These are phyloP conservation scores for Diarsia rubi DNA, from an alignment of 2,888 invertebrate species.

Conservation along the genomic window DNA sequence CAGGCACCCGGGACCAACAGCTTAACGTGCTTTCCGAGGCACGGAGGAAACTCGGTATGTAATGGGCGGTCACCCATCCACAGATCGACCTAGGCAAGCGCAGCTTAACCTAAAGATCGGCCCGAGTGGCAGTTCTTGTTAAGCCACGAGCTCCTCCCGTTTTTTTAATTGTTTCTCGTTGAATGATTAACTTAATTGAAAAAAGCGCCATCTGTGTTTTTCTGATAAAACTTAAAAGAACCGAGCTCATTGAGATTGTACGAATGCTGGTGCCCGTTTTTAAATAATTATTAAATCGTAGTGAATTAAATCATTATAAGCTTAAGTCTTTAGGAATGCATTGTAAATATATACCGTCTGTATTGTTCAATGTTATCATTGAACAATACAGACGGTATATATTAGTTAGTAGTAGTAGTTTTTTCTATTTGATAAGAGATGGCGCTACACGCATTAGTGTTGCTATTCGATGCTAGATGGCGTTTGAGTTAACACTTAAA, in stretches of 20 bases:
- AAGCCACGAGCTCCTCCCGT: too few relatives aligned
- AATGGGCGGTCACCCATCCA: too few relatives aligned
- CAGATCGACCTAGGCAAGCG: too few relatives aligned
- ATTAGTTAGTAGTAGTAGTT: too few relatives aligned
- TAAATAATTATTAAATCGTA: not conserved
- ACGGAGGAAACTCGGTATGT: too few relatives aligned
- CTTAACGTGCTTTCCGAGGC: too few relatives aligned
- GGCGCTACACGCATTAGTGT: slow-evolving; percentile 25
- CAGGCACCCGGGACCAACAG: too few relatives aligned
- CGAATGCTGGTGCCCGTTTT: not conserved
- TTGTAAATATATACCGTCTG: not conserved
- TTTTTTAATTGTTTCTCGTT: not conserved
- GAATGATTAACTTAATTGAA: not conserved
- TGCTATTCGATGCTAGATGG: slow-evolving; percentile 45
- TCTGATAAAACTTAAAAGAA: not conserved
- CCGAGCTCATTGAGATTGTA: too few relatives aligned
- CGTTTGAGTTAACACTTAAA: not conserved
- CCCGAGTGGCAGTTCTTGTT: too few relatives aligned
- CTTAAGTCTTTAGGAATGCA: not conserved
- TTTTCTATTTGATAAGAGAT: slow-evolving; percentile 55
- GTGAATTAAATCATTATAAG: not conserved
- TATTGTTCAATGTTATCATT: not conserved
- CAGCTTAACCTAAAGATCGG: too few relatives aligned
- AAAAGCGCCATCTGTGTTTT: slow-evolving; percentile 56
- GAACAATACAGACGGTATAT: too few relatives aligned